Conservation (phyloP, 2,797 vertebrate genomes). For the Chrysocyon brachyurus region DNA sequence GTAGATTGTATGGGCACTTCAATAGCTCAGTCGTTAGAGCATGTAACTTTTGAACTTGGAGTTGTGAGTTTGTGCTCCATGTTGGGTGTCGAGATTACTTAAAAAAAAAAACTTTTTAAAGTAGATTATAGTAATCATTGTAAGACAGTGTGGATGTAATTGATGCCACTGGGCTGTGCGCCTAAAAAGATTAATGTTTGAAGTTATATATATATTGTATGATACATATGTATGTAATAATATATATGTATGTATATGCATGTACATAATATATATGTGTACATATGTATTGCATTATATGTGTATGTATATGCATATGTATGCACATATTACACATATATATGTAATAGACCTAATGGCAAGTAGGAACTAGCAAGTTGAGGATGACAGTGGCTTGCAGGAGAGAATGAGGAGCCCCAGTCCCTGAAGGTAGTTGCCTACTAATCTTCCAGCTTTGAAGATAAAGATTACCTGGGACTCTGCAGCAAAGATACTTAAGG, state of each 20-base stretch:
- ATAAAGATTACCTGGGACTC: background rate
- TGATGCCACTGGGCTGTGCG: background rate
- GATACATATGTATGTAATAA: background rate
- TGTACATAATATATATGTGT: background rate
- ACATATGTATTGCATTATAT: too few relatives aligned
- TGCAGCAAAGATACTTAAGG: background rate
- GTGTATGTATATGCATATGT: too few relatives aligned
- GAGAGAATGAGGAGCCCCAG: background rate
- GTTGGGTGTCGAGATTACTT: background rate
- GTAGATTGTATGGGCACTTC: background rate
- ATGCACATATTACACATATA: too few relatives aligned
- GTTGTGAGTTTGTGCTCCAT: background rate
- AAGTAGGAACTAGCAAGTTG: background rate
- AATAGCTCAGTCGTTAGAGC: background rate
- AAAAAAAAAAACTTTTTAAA: background rate
- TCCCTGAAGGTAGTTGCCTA: background rate
- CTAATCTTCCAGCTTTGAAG: slow-evolving; percentile 38
- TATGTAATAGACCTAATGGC: background rate
- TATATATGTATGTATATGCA: background rate
- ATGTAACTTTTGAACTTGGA: background rate
- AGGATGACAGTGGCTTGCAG: background rate
- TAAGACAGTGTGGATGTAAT: background rate
- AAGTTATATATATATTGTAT: background rate
- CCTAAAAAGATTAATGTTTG: background rate
- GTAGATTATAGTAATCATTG: background rate